phyloP scores from a whole-genome alignment of 2,113 vertebrate genomes.

The Regulus satrapa region DNA sequence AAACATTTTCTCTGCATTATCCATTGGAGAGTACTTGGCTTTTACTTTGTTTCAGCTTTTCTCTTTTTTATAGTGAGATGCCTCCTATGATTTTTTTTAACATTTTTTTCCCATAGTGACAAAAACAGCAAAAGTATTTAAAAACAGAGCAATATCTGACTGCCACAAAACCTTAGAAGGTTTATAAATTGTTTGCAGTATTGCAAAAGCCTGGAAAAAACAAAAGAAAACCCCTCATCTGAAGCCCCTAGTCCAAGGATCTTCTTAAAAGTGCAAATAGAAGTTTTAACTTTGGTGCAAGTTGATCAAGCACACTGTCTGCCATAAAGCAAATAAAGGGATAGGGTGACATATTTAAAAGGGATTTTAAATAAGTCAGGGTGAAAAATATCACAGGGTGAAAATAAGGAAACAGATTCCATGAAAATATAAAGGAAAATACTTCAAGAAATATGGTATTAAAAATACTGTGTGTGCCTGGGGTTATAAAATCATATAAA shows the following conservation, averaged over 20 bases:
- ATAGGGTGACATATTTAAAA: not conserved
- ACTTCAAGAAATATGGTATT: not conserved
- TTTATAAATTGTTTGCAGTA: not conserved
- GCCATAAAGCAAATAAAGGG: not conserved
- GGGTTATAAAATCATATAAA: not conserved
- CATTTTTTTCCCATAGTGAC: not conserved
- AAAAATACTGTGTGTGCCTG: not conserved
- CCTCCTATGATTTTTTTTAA: not conserved
- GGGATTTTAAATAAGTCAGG: too few species aligned
- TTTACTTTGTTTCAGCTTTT: not conserved
- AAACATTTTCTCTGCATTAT: not conserved
- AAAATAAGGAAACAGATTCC: not conserved
- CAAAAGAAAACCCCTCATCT: accelerated
- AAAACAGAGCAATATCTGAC: not conserved
- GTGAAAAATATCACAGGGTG: too few species aligned
- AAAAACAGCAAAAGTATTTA: not conserved
- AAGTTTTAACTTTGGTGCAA: not conserved
- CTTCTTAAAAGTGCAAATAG: not conserved
- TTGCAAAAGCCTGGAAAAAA: not conserved
- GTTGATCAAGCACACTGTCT: not conserved
- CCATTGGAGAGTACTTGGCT: not conserved
- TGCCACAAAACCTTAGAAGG: not conserved
- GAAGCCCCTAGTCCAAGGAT: not conserved
- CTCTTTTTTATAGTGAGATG: not conserved
- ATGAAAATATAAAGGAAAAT: not conserved